These are phyloP conservation scores for Cephus sareptanus DNA, from an alignment of 2,888 invertebrate species.

Conservation along the genomic window DNA sequence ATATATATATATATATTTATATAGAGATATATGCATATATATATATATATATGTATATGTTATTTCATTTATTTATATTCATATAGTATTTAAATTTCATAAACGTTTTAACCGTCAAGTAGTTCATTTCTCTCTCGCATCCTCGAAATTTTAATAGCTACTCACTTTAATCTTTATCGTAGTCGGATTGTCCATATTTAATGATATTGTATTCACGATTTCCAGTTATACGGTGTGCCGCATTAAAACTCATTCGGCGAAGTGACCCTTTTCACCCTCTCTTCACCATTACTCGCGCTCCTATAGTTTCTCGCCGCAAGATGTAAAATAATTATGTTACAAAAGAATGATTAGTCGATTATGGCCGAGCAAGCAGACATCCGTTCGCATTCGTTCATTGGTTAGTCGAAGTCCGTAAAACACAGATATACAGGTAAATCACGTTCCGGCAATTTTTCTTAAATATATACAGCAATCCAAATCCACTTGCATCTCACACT, in stretches of 20 bases:
- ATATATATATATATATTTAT: not conserved
- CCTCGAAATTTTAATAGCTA: not conserved
- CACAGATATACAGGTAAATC: not conserved
- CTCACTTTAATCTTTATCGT: constrained; percentile 37
- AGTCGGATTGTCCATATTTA: constrained; percentile 59
- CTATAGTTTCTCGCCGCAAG: not conserved
- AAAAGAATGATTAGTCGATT: not conserved
- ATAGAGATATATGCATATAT: not conserved
- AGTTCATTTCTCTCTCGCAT: constrained; percentile 6
- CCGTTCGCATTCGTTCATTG: not conserved
- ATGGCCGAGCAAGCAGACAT: not conserved
- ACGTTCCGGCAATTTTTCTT: not conserved
- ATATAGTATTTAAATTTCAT: constrained; percentile 46
- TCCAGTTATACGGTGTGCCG: constrained; percentile 15
- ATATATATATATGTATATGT: constrained; percentile 36
- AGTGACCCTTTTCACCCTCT: constrained; percentile 14
- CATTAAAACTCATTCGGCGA: constrained; percentile 13
- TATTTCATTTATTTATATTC: constrained; percentile 35
- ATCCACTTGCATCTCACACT: not conserved
- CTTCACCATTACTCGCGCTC: constrained; percentile 13
- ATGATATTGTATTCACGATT: constrained; percentile 49
- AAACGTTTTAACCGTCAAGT: constrained; percentile 28
- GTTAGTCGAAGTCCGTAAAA: not conserved
- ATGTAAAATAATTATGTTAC: constrained; percentile 5
- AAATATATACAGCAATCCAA: not conserved